Base-by-base conservation (phyloP, 1,140 invertebrate species). In the honey bee (Apis mellifera) region DNA sequence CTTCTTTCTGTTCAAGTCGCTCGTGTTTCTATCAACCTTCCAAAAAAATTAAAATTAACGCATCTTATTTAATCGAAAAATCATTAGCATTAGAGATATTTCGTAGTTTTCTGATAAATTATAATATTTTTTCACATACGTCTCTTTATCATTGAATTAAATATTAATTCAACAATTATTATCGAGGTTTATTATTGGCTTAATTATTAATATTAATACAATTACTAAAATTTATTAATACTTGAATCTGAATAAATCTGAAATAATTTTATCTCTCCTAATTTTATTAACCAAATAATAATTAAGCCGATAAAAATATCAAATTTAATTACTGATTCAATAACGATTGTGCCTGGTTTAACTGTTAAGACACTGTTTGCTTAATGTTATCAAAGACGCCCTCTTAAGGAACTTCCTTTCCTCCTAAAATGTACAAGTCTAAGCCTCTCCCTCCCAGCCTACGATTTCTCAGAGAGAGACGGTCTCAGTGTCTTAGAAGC, bases 401-500 rank as follows among this genome's bases (percentile, higher is more conserved):
- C 42, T 65, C 48, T 48, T 13, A 21, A 26, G n/a, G 42, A 57
- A 77, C 55, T n/a, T 62, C 23, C 54, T 19, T 54, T 8, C 70
- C 32, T 8, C 70, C 32, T 42, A 73, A 87, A 84, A 83, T 52
- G 66, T 59, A 57, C 79, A 65, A 52, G 52, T 66, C 60, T 65
- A 19, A 70, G n/a, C 48, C 66, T 42, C 64, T 66, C 77, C 86
- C 76, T 70, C 26, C 68, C 59, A 42, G 62, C 78, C 68, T 65
- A 64, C 69, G 82, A 80, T 88, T 64, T 79, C 66, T 32, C 57
- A 69, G n/a, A n/a, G n/a, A n/a, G n/a, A n/a, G 54, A 71, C 72
- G 12, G 54, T 17, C 54, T 55, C 80, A 78, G 42, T 17, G 60
- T 52, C 83, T 66, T 80, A 64, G 82, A 87, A 84, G 78, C 84